phyloP scores from a whole-genome alignment of 2,888 invertebrate genomes.

The Microchrysa polita region DNA sequence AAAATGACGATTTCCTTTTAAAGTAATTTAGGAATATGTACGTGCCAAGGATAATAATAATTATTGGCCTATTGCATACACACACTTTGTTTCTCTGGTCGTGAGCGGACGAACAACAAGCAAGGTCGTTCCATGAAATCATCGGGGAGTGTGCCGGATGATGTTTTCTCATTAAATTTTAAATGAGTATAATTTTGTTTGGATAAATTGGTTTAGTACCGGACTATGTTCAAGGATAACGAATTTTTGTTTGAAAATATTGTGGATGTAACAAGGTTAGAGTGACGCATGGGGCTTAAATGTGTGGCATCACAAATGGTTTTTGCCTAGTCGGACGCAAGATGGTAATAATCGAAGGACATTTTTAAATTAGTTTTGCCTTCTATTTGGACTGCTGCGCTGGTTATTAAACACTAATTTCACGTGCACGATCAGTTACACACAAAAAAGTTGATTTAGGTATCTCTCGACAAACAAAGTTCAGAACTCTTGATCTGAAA shows the following conservation, averaged over 20 bases:
- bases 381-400: no score
- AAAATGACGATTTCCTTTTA: conserved; percentile 29
- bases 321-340: no score
- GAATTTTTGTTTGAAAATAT: not conserved
- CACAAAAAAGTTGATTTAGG: no score
- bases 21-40: conserved; percentile 20
- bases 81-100: not conserved
- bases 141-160: conserved; percentile 2
- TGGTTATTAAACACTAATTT: no score
- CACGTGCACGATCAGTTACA: no score
- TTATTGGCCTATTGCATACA: conserved; percentile 13
- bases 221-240: not conserved
- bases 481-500: no score
- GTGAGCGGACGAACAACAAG: not conserved
- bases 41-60: conserved; percentile 27
- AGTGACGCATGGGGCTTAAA: no score
- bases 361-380: no score
- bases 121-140: conserved; percentile 18
- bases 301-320: no score
- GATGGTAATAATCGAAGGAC: no score
- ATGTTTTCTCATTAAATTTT: conserved; percentile 11
- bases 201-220: not conserved
- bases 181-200: not conserved
- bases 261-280: no score
- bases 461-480: no score